Conservation (phyloP, 1,140 invertebrate genomes). For the Reticulitermes speratus region DNA sequence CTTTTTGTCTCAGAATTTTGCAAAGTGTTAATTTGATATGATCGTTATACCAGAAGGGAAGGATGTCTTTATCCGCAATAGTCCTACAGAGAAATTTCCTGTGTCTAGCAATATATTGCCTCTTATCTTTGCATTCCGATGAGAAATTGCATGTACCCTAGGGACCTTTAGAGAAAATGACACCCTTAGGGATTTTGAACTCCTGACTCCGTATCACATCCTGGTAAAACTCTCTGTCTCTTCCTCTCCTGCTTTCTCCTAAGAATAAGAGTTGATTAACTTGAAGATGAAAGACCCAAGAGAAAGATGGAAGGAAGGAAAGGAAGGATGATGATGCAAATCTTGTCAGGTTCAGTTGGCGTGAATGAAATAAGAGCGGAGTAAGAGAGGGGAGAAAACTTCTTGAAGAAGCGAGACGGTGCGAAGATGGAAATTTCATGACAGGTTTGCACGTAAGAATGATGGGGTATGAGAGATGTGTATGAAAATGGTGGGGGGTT, state of each 20-base stretch:
- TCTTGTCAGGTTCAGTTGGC: constrained; percentile 10
- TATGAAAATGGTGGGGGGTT: neutral
- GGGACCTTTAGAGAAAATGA: neutral
- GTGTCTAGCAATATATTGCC: neutral
- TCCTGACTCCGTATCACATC: constrained; percentile 3
- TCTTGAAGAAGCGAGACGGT: neutral
- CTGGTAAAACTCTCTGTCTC: neutral
- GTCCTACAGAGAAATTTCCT: neutral
- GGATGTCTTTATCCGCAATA: neutral
- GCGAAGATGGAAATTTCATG: constrained; percentile 8
- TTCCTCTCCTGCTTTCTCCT: neutral
- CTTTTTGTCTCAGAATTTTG: no score
- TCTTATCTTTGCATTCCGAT: constrained; percentile 7
- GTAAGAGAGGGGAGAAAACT: neutral
- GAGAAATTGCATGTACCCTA: neutral
- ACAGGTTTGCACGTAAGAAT: neutral
- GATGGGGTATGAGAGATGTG: constrained; percentile 1
- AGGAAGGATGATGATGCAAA: neutral
- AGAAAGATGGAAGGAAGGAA: neutral
- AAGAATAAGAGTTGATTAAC: constrained; percentile 12
- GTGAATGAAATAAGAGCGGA: neutral
- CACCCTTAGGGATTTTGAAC: neutral
- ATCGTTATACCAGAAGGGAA: neutral
- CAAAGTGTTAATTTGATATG: neutral
- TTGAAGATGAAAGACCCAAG: constrained; percentile 8